Conservation (phyloP, 2,113 vertebrate genomes). For the Formicarius rufipectus region DNA sequence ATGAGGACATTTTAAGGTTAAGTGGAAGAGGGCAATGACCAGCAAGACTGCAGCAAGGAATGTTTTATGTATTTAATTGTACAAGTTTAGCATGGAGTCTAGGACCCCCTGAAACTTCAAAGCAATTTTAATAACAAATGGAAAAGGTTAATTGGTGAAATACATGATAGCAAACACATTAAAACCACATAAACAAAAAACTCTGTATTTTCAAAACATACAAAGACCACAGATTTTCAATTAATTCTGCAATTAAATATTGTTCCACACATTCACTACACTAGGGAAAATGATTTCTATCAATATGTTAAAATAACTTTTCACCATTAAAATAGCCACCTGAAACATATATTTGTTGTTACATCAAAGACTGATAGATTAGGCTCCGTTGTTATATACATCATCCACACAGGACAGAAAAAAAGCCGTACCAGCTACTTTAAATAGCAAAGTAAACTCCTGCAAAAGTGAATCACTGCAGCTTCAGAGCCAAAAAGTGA, state of each 20-base stretch:
- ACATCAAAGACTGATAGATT: neutral
- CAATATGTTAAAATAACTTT: neutral
- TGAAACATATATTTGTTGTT: neutral
- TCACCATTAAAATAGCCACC: neutral
- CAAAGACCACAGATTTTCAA: neutral
- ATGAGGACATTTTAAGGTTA: neutral
- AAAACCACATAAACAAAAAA: neutral
- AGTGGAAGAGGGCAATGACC: neutral
- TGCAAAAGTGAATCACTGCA: accelerated
- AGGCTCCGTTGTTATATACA: neutral
- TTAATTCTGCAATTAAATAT: neutral
- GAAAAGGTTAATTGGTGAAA: neutral
- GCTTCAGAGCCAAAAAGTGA: neutral
- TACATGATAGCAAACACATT: neutral
- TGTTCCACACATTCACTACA: accelerated
- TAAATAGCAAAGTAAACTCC: neutral
- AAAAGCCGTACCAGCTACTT: neutral
- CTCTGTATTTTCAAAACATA: neutral
- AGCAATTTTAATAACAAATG: neutral
- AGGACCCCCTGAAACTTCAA: neutral
- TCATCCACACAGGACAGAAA: neutral
- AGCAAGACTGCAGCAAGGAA: neutral
- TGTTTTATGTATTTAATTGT: neutral
- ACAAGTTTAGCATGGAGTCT: neutral
- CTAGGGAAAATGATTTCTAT: neutral